phyloP scores from a whole-genome alignment of 1,140 invertebrate genomes.

The Drosophila virilis region DNA sequence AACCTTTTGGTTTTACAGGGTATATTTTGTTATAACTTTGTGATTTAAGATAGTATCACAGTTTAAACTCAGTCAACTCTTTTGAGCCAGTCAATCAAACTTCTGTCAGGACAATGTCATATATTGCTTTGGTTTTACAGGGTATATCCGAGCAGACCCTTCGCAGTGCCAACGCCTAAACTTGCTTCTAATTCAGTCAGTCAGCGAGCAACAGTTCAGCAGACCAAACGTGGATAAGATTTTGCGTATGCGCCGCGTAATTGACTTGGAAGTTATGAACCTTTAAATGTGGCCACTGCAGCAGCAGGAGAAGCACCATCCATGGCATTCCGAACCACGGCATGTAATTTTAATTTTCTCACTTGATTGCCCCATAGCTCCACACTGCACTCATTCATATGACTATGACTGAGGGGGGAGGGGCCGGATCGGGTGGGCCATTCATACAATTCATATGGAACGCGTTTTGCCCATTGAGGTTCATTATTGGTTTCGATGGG shows the following conservation, averaged over 20 bases:
- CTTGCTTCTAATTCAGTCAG: conserved; percentile 66
- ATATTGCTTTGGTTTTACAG: background rate
- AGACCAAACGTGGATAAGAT: conserved; percentile 35
- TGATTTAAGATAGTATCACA: no score
- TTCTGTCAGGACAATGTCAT: no score
- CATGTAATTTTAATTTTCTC: conserved; percentile 83
- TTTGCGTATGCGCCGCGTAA: conserved; percentile 67
- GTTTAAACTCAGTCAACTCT: no score
- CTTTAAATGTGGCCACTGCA: conserved; percentile 75
- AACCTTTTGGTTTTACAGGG: background rate
- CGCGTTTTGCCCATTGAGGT: conserved; percentile 23
- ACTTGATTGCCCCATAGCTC: conserved; percentile 70
- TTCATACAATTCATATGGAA: conserved; percentile 39
- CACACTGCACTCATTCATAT: conserved; percentile 47
- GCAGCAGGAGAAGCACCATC: conserved; percentile 18
- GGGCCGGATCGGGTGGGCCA: background rate
- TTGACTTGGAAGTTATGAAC: conserved; percentile 83
- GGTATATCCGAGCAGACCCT: background rate
- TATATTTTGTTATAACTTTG: background rate
- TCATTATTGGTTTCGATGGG: conserved; percentile 35
- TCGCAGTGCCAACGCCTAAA: background rate
- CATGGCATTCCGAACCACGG: conserved; percentile 19
- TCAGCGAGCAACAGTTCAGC: conserved; percentile 22
- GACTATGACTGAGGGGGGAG: conserved; percentile 6
- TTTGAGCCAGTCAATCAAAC: no score